Conservation (phyloP, 2,113 vertebrate species). For the Osmerus eperlanus region DNA sequence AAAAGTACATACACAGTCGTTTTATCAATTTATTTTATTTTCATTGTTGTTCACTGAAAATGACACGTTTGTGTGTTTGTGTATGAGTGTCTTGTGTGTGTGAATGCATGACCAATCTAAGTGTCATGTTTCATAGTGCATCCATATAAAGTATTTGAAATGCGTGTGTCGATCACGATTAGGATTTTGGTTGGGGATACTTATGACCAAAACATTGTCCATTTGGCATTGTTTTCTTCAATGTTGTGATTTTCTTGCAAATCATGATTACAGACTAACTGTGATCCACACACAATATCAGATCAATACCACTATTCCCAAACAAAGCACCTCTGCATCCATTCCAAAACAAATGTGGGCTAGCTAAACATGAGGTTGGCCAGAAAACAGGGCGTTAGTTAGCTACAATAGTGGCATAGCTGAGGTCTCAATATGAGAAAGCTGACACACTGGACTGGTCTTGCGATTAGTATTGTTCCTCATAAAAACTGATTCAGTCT, state of each 20-base stretch:
- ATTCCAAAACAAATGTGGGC: conserved; percentile 64
- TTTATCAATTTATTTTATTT: conserved; percentile 92
- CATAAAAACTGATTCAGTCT: conserved; percentile 73
- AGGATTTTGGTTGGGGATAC: conserved; percentile 75
- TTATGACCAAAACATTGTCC: conserved; percentile 65
- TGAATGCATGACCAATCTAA: conserved; percentile 23
- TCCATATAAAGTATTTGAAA: conserved; percentile 61
- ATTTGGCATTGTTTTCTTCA: conserved; percentile 46
- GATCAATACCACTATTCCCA: conserved; percentile 79
- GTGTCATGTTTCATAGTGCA: conserved; percentile 40
- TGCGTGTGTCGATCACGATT: conserved; percentile 63
- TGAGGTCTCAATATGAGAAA: conserved; percentile 99
- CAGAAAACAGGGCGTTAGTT: conserved; percentile 22
- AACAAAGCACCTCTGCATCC: conserved; percentile 72
- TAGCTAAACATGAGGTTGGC: conserved; percentile 35
- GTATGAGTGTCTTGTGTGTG: conserved; percentile 3
- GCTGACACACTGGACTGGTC: conserved; percentile 94
- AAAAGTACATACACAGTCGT: conserved; percentile 13
- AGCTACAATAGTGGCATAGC: conserved; percentile 98
- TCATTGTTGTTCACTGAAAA: conserved; percentile 86
- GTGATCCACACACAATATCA: conserved; percentile 79
- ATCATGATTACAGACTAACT: conserved; percentile 77
- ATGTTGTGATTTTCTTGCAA: conserved; percentile 46
- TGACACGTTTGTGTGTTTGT: conserved; percentile 79
- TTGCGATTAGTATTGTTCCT: conserved; percentile 65